These are phyloP conservation scores for Polypterus senegalus DNA, from an alignment of 2,113 vertebrate genomes.

Conservation along the genomic window DNA sequence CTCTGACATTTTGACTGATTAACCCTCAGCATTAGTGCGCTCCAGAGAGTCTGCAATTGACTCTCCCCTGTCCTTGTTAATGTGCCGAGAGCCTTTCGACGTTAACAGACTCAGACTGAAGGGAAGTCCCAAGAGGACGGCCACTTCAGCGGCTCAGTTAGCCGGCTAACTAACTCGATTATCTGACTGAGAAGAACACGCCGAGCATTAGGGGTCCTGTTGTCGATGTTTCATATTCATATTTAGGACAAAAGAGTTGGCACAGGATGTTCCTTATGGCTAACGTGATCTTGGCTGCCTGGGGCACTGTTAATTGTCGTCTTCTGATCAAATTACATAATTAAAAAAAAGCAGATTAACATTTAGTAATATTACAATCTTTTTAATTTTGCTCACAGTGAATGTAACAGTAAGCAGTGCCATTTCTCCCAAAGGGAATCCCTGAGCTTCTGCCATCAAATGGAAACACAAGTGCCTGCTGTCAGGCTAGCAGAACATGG, in stretches of 20 bases:
- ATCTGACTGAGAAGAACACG: constrained; percentile 19
- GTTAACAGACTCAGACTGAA: constrained; percentile 34
- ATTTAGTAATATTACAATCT: no score
- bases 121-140: constrained; percentile 21
- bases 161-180: constrained; percentile 44
- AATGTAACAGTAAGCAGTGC: no score
- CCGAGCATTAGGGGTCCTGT: constrained; percentile 30
- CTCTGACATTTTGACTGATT: constrained; percentile 11
- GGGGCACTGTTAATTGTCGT: no score
- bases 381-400: no score
- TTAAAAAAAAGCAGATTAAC: no score
- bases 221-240: constrained; percentile 32
- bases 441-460: no score
- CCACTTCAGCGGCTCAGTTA: constrained; percentile 22
- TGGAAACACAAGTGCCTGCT: no score
- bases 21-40: constrained; percentile 15
- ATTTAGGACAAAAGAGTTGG: constrained; percentile 15
- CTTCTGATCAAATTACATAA: no score
- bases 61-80: constrained; percentile 18
- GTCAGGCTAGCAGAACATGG: no score
- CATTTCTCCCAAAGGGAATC: no score
- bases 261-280: no score
- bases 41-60: constrained; percentile 20
- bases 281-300: no score
- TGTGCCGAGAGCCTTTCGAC: constrained; percentile 24